Conservation (phyloP, 2,888 invertebrate species). For the Podotricha telesiphe region DNA sequence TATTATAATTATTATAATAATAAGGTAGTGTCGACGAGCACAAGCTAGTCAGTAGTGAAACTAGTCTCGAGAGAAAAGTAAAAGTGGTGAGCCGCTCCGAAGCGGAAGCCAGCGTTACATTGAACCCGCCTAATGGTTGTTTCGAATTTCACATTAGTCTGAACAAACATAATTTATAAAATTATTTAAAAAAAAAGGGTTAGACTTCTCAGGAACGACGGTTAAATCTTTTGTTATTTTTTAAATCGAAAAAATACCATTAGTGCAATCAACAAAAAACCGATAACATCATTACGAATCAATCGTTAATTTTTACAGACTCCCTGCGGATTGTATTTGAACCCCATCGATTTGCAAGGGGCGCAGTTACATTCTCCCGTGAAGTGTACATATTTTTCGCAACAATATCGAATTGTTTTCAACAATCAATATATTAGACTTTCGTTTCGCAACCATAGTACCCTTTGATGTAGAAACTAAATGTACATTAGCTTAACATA, state of each 20-base stretch:
- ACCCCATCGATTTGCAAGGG: slow-evolving; percentile 59
- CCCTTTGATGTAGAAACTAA: slow-evolving; percentile 52
- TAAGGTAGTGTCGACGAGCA: slow-evolving; percentile 27
- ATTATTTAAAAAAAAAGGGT: slow-evolving; percentile 23
- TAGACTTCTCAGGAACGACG: slow-evolving; percentile 50
- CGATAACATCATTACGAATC: slow-evolving; percentile 78
- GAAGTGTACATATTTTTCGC: slow-evolving; percentile 63
- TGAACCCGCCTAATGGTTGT: slow-evolving; percentile 46
- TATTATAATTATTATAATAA: slow-evolving; percentile 30
- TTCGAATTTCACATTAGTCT: slow-evolving; percentile 25
- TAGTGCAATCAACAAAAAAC: slow-evolving; percentile 53
- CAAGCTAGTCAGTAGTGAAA: slow-evolving; percentile 43
- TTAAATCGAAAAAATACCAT: slow-evolving; percentile 39
- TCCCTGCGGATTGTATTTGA: slow-evolving; percentile 59
- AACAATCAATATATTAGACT: slow-evolving; percentile 71
- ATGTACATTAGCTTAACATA: slow-evolving; percentile 48
- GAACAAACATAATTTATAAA: slow-evolving; percentile 49
- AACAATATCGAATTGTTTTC: slow-evolving; percentile 73
- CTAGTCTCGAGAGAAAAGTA: slow-evolving; percentile 73
- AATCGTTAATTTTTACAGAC: slow-evolving; percentile 62
- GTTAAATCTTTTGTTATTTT: slow-evolving; percentile 66
- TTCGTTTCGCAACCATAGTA: slow-evolving; percentile 64
- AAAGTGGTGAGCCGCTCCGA: slow-evolving; percentile 63
- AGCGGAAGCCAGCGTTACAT: slow-evolving; percentile 58
- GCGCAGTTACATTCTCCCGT: slow-evolving; percentile 54